Conservation (phyloP, 2,888 invertebrate genomes). For the Synanthedon tipuliformis region DNA sequence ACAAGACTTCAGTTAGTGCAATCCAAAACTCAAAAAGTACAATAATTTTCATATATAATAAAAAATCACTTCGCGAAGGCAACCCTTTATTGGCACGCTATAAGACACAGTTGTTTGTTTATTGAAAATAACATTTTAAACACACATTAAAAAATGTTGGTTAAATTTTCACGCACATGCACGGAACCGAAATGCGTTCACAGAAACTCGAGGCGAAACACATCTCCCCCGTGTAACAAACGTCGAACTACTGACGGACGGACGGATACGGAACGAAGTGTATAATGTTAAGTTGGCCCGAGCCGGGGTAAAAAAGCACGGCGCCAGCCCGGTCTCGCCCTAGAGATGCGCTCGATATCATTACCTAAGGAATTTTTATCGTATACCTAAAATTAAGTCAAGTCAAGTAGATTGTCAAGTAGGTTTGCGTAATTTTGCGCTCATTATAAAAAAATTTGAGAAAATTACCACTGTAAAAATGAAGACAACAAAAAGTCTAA, state of each 20-base stretch:
- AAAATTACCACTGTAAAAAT: too few relatives aligned
- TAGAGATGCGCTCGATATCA: conserved; percentile 49
- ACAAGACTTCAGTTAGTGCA: conserved; percentile 16
- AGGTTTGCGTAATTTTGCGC: too few relatives aligned
- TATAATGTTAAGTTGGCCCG: conserved; percentile 40
- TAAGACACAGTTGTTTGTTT: conserved; percentile 34
- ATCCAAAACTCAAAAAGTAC: conserved; percentile 11
- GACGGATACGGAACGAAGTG: conserved; percentile 14
- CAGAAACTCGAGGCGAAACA: conserved; percentile 9
- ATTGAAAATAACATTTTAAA: conserved; percentile 3
- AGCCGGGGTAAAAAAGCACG: conserved; percentile 63
- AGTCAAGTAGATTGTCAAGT: too few relatives aligned
- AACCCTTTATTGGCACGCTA: conserved; percentile 37
- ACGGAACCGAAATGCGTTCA: conserved; percentile 6
- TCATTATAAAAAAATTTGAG: too few relatives aligned
- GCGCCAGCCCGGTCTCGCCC: conserved; percentile 66
- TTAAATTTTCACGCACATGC: conserved; percentile 20
- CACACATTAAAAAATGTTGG: conserved; percentile 9
- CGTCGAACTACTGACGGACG: conserved; percentile 30
- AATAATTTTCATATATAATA: conserved; percentile 4
- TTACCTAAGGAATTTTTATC: conserved; percentile 39
- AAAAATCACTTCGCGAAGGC: conserved; percentile 23
- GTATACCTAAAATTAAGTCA: conserved; percentile 11
- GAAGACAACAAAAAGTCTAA: too few relatives aligned
- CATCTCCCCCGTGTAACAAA: conserved; percentile 28